Evolutionary conservation across 92 coral and sea anemone genomes (phyloP).

Genomic region (Virgularia gustaviana): DNA sequence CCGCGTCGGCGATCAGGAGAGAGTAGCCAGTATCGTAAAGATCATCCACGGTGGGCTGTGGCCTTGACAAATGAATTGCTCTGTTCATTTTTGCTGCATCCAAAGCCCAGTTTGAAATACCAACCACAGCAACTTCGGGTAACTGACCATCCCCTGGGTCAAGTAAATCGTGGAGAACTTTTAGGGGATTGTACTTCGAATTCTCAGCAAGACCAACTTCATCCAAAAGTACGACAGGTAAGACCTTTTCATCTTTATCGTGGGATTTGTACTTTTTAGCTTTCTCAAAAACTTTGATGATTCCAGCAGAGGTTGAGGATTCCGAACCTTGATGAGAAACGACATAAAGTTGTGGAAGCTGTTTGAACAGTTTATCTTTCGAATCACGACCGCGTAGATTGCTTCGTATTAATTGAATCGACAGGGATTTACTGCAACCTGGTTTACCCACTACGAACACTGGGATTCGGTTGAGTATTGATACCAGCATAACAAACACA

Average conservation of each 20-base stretch:
- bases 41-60: conserved; percentile 82
- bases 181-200: conserved; percentile 92
- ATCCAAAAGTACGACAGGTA: conserved; percentile 93
- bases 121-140: conserved; percentile 99
- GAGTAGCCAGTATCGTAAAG: conserved; percentile 85
- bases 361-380: conserved; percentile 67
- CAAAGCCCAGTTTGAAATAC: conserved; percentile 96
- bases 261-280: conserved; percentile 81
- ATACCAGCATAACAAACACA: conserved; percentile 87
- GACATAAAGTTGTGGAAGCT: conserved; percentile 82
- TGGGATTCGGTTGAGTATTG: conserved; percentile 88
- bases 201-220: conserved; percentile 96
- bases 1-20: conserved; percentile 55
- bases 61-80: conserved; percentile 94
- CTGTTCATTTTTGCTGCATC: conserved; percentile 99
- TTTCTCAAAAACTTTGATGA: conserved; percentile 87
- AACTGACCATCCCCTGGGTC: conserved; percentile 75
- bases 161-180: conserved; percentile 86
- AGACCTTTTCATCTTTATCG: conserved; percentile 65
- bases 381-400: conserved; percentile 88
- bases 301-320: conserved; percentile 94
- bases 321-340: conserved; percentile 97
- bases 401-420: conserved; percentile 90
- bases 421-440: conserved; percentile 95
- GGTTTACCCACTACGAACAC: conserved; percentile 98